Evolutionary conservation across 2,888 invertebrate genomes (phyloP).

Genomic region (Drosophila nigricruria): DNA sequence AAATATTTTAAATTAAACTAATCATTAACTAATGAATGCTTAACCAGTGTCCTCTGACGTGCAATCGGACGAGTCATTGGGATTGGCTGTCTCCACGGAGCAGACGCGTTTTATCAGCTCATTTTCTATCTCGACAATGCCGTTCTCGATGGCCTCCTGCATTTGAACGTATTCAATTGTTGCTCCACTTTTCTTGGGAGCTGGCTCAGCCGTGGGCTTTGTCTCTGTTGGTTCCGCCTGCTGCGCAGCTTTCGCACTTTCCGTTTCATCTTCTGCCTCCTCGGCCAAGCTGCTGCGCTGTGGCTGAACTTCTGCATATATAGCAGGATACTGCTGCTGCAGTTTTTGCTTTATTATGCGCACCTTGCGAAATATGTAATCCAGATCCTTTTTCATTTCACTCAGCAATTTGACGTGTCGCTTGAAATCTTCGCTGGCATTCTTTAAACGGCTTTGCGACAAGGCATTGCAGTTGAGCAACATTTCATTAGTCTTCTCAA

Average conservation of each 20-base stretch:
- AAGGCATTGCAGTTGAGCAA: slow-evolving; percentile 97
- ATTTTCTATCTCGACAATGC: slow-evolving; percentile 83
- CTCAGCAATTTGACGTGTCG: slow-evolving; percentile 94
- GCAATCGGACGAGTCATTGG: slow-evolving; percentile 89
- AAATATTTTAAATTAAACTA: slow-evolving; percentile 33
- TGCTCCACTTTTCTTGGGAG: slow-evolving; percentile 66
- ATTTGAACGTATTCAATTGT: slow-evolving; percentile 85
- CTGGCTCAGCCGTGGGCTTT: slow-evolving; percentile 57
- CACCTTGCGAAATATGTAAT: slow-evolving; percentile 97
- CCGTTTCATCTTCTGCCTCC: slow-evolving; percentile 85
- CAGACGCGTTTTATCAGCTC: slow-evolving; percentile 85
- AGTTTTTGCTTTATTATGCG: slow-evolving; percentile 93
- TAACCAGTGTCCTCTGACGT: slow-evolving; percentile 87
- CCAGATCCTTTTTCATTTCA: slow-evolving; percentile 97
- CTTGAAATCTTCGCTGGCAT: slow-evolving; percentile 94
- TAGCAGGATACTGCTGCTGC: slow-evolving; percentile 89
- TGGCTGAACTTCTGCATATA: slow-evolving; percentile 88
- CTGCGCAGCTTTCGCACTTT: slow-evolving; percentile 69
- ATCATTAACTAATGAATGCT: not conserved
- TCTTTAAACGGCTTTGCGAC: slow-evolving; percentile 94
- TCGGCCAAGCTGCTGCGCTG: slow-evolving; percentile 86
- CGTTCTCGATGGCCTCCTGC: slow-evolving; percentile 85
- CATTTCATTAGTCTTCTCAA: slow-evolving; percentile 99
- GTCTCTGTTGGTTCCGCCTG: slow-evolving; percentile 31
- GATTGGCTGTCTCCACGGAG: slow-evolving; percentile 88